Conservation (phyloP, 2,797 vertebrate genomes). For the Onychomys torridus region DNA sequence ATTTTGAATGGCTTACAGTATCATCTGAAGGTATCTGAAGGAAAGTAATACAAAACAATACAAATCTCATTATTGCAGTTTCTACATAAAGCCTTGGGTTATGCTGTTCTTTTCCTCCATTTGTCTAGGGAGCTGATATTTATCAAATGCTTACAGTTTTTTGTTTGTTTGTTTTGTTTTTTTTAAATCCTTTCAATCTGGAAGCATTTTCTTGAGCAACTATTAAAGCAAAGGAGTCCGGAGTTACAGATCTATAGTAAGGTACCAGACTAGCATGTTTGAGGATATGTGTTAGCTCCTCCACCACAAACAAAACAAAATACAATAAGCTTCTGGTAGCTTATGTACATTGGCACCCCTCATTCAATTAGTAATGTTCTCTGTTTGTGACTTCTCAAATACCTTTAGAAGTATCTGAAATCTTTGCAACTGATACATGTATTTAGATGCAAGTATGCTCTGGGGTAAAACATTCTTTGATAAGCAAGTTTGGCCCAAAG, state of each 20-base stretch:
- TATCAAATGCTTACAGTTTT: background rate
- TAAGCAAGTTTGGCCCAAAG: background rate
- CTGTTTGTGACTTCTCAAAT: background rate
- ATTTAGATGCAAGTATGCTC: background rate
- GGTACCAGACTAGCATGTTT: background rate
- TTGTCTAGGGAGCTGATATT: background rate
- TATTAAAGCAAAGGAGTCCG: background rate
- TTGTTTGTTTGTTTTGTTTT: background rate
- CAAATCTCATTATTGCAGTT: background rate
- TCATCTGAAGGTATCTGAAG: background rate
- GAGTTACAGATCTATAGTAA: background rate
- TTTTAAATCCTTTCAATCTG: background rate
- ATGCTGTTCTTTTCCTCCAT: background rate
- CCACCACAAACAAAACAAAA: background rate
- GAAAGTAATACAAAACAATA: background rate
- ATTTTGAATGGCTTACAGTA: background rate
- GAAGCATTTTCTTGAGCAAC: background rate
- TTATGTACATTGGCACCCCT: background rate
- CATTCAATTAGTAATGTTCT: background rate
- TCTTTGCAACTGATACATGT: background rate
- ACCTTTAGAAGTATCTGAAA: conserved; percentile 29
- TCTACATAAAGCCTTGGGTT: background rate
- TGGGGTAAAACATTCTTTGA: conserved; percentile 14
- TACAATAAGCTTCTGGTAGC: background rate
- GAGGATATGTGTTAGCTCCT: too few relatives aligned